phyloP scores from a whole-genome alignment of 2,888 invertebrate genomes.

The Galeruca laticollis region DNA sequence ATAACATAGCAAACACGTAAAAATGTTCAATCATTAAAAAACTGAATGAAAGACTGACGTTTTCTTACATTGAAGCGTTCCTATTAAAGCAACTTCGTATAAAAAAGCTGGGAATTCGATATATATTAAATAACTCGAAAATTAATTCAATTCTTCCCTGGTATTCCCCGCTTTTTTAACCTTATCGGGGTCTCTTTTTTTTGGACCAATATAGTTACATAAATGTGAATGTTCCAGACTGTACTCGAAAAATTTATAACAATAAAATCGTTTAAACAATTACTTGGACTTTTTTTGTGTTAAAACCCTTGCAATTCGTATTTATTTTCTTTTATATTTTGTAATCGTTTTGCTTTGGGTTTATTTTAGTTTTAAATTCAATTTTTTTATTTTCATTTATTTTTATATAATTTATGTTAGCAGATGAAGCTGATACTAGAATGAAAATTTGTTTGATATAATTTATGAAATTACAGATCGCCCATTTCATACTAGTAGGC shows the following conservation, averaged over 20 bases:
- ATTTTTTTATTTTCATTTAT: conserved; percentile 45
- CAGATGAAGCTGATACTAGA: background rate
- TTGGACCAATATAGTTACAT: conserved; percentile 22
- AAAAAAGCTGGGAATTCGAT: conserved; percentile 30
- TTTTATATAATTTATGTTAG: conserved; percentile 40
- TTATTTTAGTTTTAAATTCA: conserved; percentile 43
- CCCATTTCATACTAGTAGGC: background rate
- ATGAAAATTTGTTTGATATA: no score
- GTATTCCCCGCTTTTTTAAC: conserved; percentile 17
- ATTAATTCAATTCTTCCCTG: background rate
- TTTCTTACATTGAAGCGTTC: conserved; percentile 28
- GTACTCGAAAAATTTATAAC: conserved; percentile 55
- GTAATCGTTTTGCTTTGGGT: conserved; percentile 64
- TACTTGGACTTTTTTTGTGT: conserved; percentile 55
- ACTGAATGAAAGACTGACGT: conserved; percentile 48
- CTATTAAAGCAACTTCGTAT: conserved; percentile 15
- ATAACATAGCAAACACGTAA: background rate
- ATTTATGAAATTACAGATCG: background rate
- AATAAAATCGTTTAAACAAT: conserved; percentile 57
- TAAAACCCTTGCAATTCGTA: conserved; percentile 58
- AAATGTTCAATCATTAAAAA: background rate
- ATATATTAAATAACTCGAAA: no score
- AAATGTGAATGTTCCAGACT: conserved; percentile 35
- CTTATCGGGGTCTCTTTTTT: conserved; percentile 4
- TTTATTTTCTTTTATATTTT: conserved; percentile 50